Conservation (phyloP, 2,797 vertebrate species). For the Coendou prehensilis region DNA sequence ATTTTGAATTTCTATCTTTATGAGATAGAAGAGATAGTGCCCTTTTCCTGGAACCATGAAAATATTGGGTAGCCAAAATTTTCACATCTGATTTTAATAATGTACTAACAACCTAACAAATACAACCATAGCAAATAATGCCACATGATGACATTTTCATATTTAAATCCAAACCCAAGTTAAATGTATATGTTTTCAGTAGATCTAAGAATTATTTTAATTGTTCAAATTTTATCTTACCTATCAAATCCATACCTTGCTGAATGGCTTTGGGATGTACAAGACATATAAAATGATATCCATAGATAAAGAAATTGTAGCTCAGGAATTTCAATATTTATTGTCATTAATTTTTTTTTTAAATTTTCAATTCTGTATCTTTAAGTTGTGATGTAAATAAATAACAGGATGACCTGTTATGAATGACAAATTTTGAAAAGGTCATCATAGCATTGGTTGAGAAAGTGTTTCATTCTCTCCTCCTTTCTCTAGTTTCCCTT, state of each 20-base stretch:
- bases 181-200: neutral
- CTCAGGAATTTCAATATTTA: neutral
- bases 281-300: neutral
- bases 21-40: neutral
- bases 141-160: neutral
- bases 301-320: neutral
- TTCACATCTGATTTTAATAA: slow-evolving; percentile 47
- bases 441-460: neutral
- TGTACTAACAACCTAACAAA: slow-evolving; percentile 6
- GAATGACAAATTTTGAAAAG: neutral
- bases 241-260: neutral
- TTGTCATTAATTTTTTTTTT: too few relatives aligned
- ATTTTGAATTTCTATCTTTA: slow-evolving; percentile 12
- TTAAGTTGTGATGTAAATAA: neutral
- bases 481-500: neutral
- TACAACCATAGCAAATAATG: neutral
- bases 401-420: neutral
- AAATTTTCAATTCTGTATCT: neutral
- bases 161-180: neutral
- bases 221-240: neutral
- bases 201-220: neutral
- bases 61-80: neutral
- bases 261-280: neutral
- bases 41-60: neutral
- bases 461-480: neutral